Evolutionary conservation across 2,113 vertebrate genomes (phyloP), one percentile per base, ranked within the genome.

Genomic region (Podocnemis expansa): DNA sequence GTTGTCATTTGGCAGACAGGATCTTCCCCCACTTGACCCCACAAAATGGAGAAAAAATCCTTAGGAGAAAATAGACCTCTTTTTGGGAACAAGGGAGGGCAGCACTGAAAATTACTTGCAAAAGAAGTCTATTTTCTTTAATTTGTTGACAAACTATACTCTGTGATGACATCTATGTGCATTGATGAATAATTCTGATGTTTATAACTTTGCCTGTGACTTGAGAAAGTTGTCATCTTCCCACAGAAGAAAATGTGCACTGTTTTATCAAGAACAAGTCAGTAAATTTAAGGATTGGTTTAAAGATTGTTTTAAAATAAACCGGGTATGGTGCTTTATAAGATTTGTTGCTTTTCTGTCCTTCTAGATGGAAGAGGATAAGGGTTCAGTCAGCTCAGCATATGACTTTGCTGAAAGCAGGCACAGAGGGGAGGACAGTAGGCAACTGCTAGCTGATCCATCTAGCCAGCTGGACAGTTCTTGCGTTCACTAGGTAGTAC

Each of bases 331-430:
- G 82, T 93, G 96, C 96, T 92, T 94, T 89, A 83, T 94, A 97
- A 98, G 98, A 98, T 97, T 97, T 98, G 98, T 98, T 98, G 97
- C 98, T 99, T 98, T 99, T 99, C 98, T 99, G 97, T 99, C 98
- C 99, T 98, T 99, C 98, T 98, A 99, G 99, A 99, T 99, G 99
- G 99, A 99, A 99, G 99, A 99, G 98, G 99, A 99, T 98, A 98
- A 99, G 98, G 98, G 98, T 98, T 99, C 99, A 99, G 98, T 99
- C 99, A 97, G 99, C 99, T 99, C 99, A 99, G 99, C 99, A 99
- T 98, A 98, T 99, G 99, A 99, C 98, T 98, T 99, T 99, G 98
- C 99, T 99, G 99, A 99, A 99, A 98, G 98, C 98, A 98, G 98
- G 98, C 98, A 98, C 99, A 99, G 99, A 99, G 98, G 98, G 99